phyloP scores from a whole-genome alignment of 1,140 invertebrate genomes.

The Temnothorax longispinosus region DNA sequence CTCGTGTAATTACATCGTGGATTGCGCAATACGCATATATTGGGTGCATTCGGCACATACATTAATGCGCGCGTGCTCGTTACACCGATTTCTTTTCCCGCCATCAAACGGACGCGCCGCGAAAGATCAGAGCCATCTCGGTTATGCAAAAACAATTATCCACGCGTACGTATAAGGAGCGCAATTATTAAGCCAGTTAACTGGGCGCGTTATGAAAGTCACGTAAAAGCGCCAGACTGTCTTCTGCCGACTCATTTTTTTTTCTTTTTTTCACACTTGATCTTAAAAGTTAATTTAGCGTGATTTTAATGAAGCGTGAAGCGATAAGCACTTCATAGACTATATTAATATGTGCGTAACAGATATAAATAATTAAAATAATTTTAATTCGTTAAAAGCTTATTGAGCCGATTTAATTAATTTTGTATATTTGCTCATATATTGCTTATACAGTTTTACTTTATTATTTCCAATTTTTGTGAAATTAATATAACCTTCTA shows the following conservation, averaged over 20 bases:
- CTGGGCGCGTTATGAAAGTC: slow-evolving; percentile 60
- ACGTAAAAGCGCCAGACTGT: slow-evolving; percentile 30
- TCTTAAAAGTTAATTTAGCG: slow-evolving; percentile 1
- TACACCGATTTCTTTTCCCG: slow-evolving; percentile 25
- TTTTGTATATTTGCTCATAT: not conserved
- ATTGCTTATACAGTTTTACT: not conserved
- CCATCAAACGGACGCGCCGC: slow-evolving; percentile 2
- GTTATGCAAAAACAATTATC: slow-evolving; percentile 78
- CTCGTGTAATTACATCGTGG: slow-evolving; percentile 6
- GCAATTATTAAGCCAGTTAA: slow-evolving; percentile 74
- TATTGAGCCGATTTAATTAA: not conserved
- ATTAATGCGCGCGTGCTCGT: not conserved
- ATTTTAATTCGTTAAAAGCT: not conserved
- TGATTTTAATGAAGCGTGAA: not conserved
- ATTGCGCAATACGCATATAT: slow-evolving; percentile 46
- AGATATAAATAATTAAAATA: not conserved
- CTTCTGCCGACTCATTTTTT: slow-evolving; percentile 5
- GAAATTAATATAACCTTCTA: not conserved
- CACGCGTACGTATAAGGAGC: slow-evolving; percentile 70
- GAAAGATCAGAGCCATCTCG: slow-evolving; percentile 62
- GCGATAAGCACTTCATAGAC: not conserved
- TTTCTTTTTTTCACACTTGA: slow-evolving; percentile 12
- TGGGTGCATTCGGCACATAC: not conserved
- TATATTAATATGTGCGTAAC: not conserved
- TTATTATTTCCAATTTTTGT: not conserved